Percentiles rank a stretch among this genome's conserved stretches.
phyloP scores from a whole-genome alignment of 30 jellyfish, hydroid and myxozoan species.

The Pseudorhiza aurosa region DNA sequence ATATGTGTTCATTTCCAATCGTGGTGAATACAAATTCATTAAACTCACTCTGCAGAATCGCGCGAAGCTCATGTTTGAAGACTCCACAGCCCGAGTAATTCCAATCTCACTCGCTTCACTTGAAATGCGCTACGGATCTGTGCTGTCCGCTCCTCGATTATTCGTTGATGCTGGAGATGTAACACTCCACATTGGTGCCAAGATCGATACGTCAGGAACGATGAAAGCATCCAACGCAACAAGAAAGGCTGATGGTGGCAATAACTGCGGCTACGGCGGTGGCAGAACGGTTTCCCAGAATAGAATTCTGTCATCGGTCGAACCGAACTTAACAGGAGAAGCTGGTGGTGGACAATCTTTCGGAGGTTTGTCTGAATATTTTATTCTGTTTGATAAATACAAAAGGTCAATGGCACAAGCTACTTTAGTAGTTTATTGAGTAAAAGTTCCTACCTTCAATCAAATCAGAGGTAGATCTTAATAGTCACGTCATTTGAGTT shows the following conservation, averaged over 20 bases:
- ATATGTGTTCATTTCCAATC: constrained; percentile 48
- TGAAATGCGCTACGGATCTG: constrained; percentile 65
- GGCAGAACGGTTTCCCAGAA: constrained; percentile 3
- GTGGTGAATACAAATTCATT: constrained; percentile 61
- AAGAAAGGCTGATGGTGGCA: constrained; percentile 42
- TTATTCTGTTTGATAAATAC: not conserved
- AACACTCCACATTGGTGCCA: constrained; percentile 47
- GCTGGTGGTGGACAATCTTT: constrained; percentile 52
- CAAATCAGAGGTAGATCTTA: too few species aligned
- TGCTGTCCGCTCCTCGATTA: constrained; percentile 39
- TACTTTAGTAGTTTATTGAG: too few species aligned
- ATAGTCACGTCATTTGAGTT: too few species aligned
- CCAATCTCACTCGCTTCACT: constrained; percentile 47
- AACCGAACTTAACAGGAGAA: constrained; percentile 63
- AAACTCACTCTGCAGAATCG: constrained; percentile 65
- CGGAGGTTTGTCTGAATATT: constrained; percentile 57
- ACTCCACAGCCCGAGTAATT: constrained; percentile 18
- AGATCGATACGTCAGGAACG: constrained; percentile 44
- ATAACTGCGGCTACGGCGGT: constrained; percentile 64
- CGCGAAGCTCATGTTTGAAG: constrained; percentile 51
- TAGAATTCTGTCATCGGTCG: constrained; percentile 42
- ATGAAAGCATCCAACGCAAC: constrained; percentile 1
- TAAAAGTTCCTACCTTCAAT: too few species aligned
- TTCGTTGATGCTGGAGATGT: constrained; percentile 41
- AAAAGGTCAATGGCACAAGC: too few species aligned